These are phyloP conservation scores for Bellardia pandia DNA, from an alignment of 2,888 invertebrate species.

Conservation along the genomic window DNA sequence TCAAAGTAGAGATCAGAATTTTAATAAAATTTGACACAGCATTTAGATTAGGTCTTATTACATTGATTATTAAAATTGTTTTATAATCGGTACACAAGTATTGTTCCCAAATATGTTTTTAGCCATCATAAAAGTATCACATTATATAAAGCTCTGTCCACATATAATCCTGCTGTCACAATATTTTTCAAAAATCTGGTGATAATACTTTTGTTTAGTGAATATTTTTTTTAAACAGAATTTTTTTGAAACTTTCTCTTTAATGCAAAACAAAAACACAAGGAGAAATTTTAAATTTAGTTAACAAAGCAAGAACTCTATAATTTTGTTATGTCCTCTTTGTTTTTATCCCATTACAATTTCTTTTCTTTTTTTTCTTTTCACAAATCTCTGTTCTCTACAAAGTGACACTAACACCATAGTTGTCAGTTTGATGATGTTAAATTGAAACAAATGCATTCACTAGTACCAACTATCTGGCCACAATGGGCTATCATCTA, in stretches of 20 bases:
- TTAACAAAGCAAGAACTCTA: conserved; percentile 20
- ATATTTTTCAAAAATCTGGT: no score
- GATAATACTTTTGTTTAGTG: no score
- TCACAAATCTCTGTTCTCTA: conserved; percentile 3
- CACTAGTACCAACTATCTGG: conserved; percentile 45
- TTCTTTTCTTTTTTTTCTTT: background rate
- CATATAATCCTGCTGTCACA: no score
- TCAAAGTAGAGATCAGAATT: no score
- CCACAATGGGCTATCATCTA: conserved; percentile 60
- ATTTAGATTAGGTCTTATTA: no score
- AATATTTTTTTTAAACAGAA: no score
- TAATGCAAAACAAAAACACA: background rate
- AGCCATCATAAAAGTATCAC: no score
- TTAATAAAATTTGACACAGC: no score
- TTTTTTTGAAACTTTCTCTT: background rate
- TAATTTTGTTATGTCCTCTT: conserved; percentile 34
- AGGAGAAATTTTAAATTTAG: background rate
- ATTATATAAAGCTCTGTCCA: no score
- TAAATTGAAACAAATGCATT: conserved; percentile 63
- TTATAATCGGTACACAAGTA: no score
- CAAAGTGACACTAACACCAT: conserved; percentile 47
- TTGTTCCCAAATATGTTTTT: no score
- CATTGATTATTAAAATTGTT: no score
- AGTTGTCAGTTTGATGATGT: conserved; percentile 47
- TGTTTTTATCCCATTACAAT: background rate